phyloP scores from a whole-genome alignment of 2,797 vertebrate genomes.

The Paedocypris micromegethes region DNA sequence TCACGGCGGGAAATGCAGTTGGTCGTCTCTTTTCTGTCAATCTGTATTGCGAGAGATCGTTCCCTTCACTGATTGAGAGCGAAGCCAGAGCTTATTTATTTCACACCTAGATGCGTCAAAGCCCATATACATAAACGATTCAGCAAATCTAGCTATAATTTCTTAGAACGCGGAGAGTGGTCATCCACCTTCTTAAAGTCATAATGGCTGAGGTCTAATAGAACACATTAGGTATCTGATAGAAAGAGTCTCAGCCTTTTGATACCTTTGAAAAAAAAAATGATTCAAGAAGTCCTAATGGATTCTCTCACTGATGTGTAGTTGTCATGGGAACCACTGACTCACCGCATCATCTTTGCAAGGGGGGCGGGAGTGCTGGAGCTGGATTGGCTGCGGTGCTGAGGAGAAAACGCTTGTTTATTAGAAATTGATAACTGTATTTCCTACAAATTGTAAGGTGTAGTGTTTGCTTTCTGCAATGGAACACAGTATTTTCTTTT shows the following conservation, averaged over 20 bases:
- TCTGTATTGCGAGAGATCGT: neutral
- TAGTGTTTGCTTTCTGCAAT: too few relatives aligned
- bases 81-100: constrained; percentile 10
- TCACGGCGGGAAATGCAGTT: neutral
- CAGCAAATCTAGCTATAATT: constrained; percentile 10
- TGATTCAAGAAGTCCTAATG: constrained; percentile 13
- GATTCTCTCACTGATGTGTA: constrained; percentile 23
- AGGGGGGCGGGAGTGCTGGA: neutral
- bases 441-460: too few relatives aligned
- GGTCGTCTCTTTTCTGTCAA: neutral
- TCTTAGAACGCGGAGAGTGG: constrained; percentile 22
- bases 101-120: neutral
- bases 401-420: neutral
- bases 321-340: constrained; percentile 37
- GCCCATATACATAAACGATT: neutral
- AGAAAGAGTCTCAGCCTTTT: constrained; percentile 18
- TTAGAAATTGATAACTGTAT: neutral
- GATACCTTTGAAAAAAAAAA: constrained; percentile 19
- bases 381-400: neutral
- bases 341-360: constrained; percentile 20
- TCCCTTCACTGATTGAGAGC: neutral
- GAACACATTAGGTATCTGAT: constrained; percentile 35
- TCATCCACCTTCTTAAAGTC: constrained; percentile 20
- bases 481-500: too few relatives aligned
- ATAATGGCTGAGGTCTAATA: constrained; percentile 30